Evolutionary conservation across 2,888 invertebrate genomes (phyloP).

Genomic region (Hirtodrosophila duncani): DNA sequence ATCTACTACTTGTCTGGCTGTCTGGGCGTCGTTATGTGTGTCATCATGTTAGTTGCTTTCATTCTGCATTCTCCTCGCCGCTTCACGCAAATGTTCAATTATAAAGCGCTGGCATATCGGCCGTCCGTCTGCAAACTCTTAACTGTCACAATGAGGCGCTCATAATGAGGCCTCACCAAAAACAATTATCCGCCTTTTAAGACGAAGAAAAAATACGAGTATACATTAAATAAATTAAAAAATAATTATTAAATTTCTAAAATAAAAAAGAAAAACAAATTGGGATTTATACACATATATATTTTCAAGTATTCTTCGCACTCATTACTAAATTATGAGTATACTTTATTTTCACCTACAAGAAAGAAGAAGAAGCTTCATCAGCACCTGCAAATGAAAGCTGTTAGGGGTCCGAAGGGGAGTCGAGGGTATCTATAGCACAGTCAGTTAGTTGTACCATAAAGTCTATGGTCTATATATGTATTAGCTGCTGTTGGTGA

Average conservation of each 20-base stretch:
- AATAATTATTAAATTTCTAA: slow-evolving; percentile 59
- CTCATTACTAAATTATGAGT: too few species aligned
- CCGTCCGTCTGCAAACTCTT: neutral
- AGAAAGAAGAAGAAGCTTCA: slow-evolving; percentile 14
- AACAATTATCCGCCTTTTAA: slow-evolving; percentile 23
- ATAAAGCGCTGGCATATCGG: slow-evolving; percentile 13
- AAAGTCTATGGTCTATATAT: slow-evolving; percentile 12
- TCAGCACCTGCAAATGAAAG: slow-evolving; percentile 15
- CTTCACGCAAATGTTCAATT: slow-evolving; percentile 62
- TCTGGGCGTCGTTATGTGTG: slow-evolving; percentile 19
- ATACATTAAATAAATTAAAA: slow-evolving; percentile 39
- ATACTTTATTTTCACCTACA: slow-evolving; percentile 67
- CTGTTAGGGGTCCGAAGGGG: neutral
- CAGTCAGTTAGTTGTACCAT: too few species aligned
- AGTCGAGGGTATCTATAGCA: neutral
- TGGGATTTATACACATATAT: slow-evolving; percentile 13
- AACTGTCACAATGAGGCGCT: slow-evolving; percentile 35
- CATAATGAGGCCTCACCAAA: slow-evolving; percentile 25
- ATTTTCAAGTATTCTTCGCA: too few species aligned
- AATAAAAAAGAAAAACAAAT: slow-evolving; percentile 20
- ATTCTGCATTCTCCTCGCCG: slow-evolving; percentile 30
- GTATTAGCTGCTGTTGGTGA: too few species aligned
- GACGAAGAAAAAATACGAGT: slow-evolving; percentile 2
- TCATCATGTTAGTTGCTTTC: slow-evolving; percentile 22
- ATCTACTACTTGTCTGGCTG: slow-evolving; percentile 2